phyloP scores from a whole-genome alignment of 2,113 vertebrate species.

The Glareola pratincola region DNA sequence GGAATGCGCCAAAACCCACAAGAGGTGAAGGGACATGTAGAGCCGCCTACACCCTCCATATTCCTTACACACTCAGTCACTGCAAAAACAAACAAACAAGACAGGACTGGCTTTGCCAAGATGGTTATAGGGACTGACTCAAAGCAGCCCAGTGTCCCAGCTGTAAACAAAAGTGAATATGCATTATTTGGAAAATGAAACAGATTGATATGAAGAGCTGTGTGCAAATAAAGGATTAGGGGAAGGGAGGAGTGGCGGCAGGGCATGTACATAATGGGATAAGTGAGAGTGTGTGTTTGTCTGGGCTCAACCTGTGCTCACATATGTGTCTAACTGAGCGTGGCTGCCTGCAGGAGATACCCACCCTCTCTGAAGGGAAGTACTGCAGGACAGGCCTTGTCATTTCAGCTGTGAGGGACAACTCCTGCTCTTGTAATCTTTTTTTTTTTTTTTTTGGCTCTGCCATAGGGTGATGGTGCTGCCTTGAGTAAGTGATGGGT shows the following conservation, averaged over 20 bases:
- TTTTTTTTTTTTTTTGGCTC: background rate
- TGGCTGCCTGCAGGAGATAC: background rate
- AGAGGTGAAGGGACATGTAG: slow-evolving; percentile 41
- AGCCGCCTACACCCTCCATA: slow-evolving; percentile 7
- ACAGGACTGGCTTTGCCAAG: slow-evolving; percentile 2
- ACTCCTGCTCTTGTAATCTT: background rate
- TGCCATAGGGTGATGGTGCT: background rate
- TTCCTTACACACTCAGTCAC: slow-evolving; percentile 11
- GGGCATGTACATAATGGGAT: background rate
- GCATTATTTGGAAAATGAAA: background rate
- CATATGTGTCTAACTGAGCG: background rate
- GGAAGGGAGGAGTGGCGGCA: background rate
- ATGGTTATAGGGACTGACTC: background rate
- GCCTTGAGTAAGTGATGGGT: background rate
- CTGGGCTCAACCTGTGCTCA: background rate
- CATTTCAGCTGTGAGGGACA: background rate
- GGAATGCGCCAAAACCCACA: background rate
- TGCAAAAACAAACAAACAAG: slow-evolving; percentile 55
- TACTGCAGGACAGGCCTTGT: background rate
- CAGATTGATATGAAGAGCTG: background rate
- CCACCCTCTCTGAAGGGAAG: background rate
- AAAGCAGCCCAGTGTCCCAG: background rate
- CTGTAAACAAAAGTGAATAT: background rate
- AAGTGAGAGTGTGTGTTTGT: background rate
- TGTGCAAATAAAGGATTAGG: background rate